Conservation (phyloP, 2,797 vertebrate genomes). For the Onychomys leucogaster region DNA sequence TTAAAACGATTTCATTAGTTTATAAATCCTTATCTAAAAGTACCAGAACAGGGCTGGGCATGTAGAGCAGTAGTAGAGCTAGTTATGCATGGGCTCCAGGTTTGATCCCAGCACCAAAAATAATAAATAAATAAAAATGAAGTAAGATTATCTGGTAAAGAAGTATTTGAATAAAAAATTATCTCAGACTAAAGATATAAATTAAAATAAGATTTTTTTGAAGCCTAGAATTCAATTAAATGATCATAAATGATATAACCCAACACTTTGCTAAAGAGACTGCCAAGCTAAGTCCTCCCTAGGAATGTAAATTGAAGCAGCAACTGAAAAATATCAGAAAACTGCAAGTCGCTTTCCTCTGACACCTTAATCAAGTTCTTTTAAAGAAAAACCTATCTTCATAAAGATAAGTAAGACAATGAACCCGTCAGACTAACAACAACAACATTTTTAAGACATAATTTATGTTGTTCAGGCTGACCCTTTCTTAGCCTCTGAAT, state of each 20-base stretch:
- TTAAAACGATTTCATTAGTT: neutral
- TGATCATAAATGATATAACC: neutral
- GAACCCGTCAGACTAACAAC: neutral
- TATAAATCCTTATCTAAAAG: slow-evolving; percentile 29
- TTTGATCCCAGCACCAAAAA: neutral
- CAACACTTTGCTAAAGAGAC: neutral
- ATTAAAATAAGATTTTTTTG: neutral
- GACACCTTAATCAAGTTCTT: neutral
- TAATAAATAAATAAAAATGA: neutral
- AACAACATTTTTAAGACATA: neutral
- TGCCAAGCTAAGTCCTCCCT: neutral
- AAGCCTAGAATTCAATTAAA: neutral
- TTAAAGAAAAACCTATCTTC: neutral
- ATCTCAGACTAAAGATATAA: neutral
- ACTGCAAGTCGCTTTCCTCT: neutral
- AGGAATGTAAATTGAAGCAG: neutral
- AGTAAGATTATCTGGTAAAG: neutral
- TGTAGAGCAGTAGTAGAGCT: neutral
- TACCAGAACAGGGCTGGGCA: neutral
- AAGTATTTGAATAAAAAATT: slow-evolving; percentile 4
- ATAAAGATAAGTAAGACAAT: neutral
- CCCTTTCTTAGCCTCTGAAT: neutral
- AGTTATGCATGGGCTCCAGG: neutral
- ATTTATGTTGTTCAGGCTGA: neutral
- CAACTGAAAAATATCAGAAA: neutral